phyloP scores from a whole-genome alignment of 2,113 vertebrate genomes.

The Spilogale gracilis region DNA sequence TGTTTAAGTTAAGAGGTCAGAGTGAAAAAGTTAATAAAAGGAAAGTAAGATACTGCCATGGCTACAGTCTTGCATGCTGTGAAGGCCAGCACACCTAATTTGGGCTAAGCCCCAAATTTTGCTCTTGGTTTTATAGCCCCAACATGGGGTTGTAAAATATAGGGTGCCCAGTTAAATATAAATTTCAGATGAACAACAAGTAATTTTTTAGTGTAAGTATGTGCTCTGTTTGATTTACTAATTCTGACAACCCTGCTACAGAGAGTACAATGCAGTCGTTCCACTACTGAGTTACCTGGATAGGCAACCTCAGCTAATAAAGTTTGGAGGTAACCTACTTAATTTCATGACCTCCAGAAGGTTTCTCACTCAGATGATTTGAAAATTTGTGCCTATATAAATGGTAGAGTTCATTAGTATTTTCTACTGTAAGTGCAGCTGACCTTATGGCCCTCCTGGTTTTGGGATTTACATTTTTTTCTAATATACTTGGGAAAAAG shows the following conservation, averaged over 20 bases:
- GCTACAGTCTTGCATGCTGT: neutral
- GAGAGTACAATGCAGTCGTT: neutral
- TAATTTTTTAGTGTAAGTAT: conserved; percentile 4
- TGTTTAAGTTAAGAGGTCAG: neutral
- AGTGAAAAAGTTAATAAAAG: neutral
- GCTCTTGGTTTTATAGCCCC: neutral
- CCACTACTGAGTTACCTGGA: neutral
- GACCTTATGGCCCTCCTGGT: neutral
- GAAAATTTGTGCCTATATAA: neutral
- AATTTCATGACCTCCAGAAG: conserved; percentile 22
- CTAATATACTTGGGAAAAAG: conserved; percentile 17
- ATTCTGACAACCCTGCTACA: neutral
- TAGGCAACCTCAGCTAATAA: conserved; percentile 19
- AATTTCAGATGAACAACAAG: neutral
- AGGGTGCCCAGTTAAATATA: neutral
- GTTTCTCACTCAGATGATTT: conserved; percentile 31
- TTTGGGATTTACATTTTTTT: conserved; percentile 33
- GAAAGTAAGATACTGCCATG: neutral
- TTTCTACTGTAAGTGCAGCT: neutral
- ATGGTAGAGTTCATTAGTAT: neutral
- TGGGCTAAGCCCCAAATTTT: neutral
- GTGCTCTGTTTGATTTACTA: neutral
- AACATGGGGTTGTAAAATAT: neutral
- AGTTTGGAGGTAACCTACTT: neutral
- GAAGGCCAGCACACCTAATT: neutral